Base-by-base conservation (phyloP, 2,888 invertebrate genomes). In the Crossocerus cetratus region DNA sequence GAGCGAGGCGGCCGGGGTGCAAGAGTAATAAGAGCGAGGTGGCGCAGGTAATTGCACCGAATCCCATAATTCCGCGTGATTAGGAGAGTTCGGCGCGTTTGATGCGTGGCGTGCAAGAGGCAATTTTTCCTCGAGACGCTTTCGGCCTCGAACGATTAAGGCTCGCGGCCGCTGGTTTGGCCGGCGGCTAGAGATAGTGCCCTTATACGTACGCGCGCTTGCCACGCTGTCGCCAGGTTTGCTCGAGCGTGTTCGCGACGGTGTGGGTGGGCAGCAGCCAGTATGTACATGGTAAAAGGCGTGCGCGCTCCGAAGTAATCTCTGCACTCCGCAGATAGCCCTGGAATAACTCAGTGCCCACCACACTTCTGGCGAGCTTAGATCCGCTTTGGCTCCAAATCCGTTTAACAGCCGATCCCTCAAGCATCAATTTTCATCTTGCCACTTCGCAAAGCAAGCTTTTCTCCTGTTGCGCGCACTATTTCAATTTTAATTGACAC, bases 261-360 rank as follows among this genome's bases (percentile, higher is more conserved):
- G 16, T 14, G 49, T 16, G 49, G 16, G 49, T 49, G 49, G 49
- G 49, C 16, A 13, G 43, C 43, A 16, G 49, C 49, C 49, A 16
- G 49, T 16, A 16, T 49, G 49, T 14, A 49, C 49, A 16, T 49
- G 49, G 49, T 49, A 49, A 49, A 49, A 49, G 49, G 49, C 49
- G 16, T 4, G 16, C 14, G 5, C 16, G 16, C 16, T 49, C 16
- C 49, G 14, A 49, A 49, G 49, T 16, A 49, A 49, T 49, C 49
- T 49, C 49, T 16, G 16, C 49, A n/a, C n/a, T n/a, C 14, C 14
- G 49, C n/a, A 49, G 49, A 49, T 49, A 49, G 49, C 49, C 14
- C 16, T 16, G 49, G n/a, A 16, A 49, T 16, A 16, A 49, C 16
- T 49, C 49, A 49, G 16, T 32, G 49, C 49, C 49, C 16, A 49